phyloP scores from a whole-genome alignment of 2,113 vertebrate genomes.

The Hydrochoerus hydrochaeris region DNA sequence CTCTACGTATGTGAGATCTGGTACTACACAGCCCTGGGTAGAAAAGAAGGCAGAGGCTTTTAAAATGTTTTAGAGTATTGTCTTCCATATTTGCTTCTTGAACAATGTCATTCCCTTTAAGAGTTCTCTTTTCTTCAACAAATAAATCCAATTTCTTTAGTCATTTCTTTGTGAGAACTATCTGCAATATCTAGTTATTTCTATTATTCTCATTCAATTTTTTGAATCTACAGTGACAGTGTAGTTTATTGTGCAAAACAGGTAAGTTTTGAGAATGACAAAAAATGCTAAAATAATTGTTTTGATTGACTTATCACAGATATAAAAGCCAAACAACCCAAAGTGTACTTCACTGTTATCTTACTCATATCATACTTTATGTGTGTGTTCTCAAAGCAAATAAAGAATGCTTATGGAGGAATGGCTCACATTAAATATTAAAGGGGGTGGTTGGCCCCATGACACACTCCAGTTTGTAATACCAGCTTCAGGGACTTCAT shows the following conservation, averaged over 20 bases:
- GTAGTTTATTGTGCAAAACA: not conserved
- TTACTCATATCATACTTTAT: not conserved
- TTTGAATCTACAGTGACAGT: not conserved
- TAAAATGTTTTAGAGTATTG: not conserved
- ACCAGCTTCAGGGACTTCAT: not conserved
- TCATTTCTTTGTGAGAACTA: constrained; percentile 3
- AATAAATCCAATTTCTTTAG: not conserved
- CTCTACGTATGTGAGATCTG: not conserved
- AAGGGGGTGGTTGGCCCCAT: not conserved
- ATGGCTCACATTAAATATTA: not conserved
- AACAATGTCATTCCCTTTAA: not conserved
- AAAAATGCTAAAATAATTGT: constrained; percentile 1
- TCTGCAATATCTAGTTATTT: constrained; percentile 33
- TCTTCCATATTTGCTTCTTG: not conserved
- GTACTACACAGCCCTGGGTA: not conserved
- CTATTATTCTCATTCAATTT: not conserved
- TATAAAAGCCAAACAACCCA: not conserved
- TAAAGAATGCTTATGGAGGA: not conserved
- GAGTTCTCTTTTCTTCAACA: constrained; percentile 30
- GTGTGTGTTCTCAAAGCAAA: not conserved
- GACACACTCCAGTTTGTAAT: not conserved
- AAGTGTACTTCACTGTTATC: not conserved
- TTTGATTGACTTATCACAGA: not conserved
- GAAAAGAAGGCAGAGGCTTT: not conserved
- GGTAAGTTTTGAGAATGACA: not conserved